phyloP scores from a whole-genome alignment of 2,113 vertebrate species.

The Columbina picui region DNA sequence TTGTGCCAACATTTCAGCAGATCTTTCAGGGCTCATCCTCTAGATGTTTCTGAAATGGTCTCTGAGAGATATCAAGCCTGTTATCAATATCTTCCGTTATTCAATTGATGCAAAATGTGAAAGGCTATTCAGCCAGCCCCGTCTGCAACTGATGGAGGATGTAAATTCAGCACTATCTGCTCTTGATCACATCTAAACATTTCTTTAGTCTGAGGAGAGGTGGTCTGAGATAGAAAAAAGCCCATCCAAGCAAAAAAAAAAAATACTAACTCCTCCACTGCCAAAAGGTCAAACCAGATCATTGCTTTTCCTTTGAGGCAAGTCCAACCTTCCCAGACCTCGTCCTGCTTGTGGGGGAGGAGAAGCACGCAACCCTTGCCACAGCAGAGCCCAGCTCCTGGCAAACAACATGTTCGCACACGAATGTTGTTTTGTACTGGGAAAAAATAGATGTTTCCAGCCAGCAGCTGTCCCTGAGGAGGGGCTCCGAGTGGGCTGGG shows the following conservation, averaged over 20 bases:
- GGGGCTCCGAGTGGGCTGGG: neutral
- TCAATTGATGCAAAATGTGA: neutral
- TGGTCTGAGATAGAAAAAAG: neutral
- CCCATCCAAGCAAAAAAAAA: neutral
- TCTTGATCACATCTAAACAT: neutral
- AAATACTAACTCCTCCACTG: neutral
- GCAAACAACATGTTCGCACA: neutral
- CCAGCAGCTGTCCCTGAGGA: constrained; percentile 25
- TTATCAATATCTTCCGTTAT: neutral
- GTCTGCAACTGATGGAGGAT: neutral
- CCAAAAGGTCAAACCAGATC: neutral
- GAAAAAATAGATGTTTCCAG: neutral
- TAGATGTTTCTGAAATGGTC: neutral
- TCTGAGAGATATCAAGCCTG: neutral
- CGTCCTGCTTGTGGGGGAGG: neutral
- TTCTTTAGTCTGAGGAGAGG: neutral
- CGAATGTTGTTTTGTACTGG: neutral
- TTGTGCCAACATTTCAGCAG: neutral
- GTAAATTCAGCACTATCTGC: neutral
- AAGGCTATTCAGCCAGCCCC: neutral
- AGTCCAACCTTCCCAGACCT: neutral
- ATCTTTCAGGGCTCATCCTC: neutral
- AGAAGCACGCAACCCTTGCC: neutral
- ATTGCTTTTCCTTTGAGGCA: neutral
- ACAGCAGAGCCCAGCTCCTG: neutral